phyloP scores from a whole-genome alignment of 2,888 invertebrate genomes.

The Kryphioiulus occultus region DNA sequence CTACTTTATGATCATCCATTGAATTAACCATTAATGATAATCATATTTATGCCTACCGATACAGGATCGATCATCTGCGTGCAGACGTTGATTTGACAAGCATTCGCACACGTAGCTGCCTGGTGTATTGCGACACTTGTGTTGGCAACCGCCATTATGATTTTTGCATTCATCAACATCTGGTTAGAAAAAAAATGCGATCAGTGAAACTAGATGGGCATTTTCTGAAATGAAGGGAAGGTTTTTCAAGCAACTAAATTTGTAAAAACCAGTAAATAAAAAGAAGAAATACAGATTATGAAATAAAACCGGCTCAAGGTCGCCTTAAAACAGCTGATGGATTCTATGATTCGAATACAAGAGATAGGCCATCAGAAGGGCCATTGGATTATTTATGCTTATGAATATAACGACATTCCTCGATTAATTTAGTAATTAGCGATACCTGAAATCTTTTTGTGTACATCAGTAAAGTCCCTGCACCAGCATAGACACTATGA shows the following conservation, averaged over 20 bases:
- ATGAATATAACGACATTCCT: too few relatives aligned
- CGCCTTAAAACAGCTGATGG: too few relatives aligned
- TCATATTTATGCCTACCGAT: conserved; percentile 48
- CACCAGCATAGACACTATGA: too few relatives aligned
- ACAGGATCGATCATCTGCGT: conserved; percentile 53
- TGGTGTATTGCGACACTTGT: conserved; percentile 61
- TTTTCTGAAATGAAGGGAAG: not conserved
- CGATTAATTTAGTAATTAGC: too few relatives aligned
- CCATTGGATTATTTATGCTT: too few relatives aligned
- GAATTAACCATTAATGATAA: too few relatives aligned
- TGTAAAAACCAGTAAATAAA: not conserved
- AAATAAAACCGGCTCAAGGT: too few relatives aligned
- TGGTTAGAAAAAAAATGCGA: conserved; percentile 52
- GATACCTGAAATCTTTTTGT: too few relatives aligned
- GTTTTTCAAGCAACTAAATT: not conserved
- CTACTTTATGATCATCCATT: too few relatives aligned
- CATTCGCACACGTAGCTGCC: conserved; percentile 62
- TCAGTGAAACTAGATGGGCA: not conserved
- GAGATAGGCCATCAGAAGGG: too few relatives aligned
- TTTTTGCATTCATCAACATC: conserved; percentile 62
- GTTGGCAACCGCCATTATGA: conserved; percentile 62
- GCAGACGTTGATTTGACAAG: conserved; percentile 57
- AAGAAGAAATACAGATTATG: not conserved
- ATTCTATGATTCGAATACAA: too few relatives aligned
- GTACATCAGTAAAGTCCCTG: too few relatives aligned